Evolutionary conservation across 64 coral and sea anemone genomes (phyloP).

Genomic region (Montipora sp.): DNA sequence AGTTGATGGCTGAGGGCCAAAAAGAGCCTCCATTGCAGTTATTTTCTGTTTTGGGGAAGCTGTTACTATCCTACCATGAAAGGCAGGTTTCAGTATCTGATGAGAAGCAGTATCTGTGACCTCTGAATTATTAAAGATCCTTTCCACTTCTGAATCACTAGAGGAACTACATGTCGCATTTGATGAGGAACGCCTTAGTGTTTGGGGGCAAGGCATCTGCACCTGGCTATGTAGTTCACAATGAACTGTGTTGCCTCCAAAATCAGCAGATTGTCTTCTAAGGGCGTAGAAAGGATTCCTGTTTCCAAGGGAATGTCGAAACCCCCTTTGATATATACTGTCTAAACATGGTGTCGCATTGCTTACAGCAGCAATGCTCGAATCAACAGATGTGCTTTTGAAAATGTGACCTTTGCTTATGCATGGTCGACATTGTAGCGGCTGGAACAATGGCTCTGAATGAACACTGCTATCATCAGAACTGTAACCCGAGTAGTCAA

Average conservation of each 20-base stretch:
- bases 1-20: conserved; percentile 22
- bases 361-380: not conserved
- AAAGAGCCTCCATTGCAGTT: conserved; percentile 26
- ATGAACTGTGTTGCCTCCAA: not conserved
- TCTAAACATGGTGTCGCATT: not conserved
- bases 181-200: not conserved
- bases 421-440: not conserved
- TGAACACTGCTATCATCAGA: conserved; percentile 51
- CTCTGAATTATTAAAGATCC: conserved; percentile 4
- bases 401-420: not conserved
- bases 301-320: not conserved
- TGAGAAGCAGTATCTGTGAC: no score
- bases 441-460: conserved; percentile 40
- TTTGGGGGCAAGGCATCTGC: not conserved
- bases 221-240: not conserved
- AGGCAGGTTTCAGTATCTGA: not conserved
- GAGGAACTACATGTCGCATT: conserved; percentile 26
- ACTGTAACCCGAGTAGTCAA: conserved; percentile 16
- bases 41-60: not conserved
- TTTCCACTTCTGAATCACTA: conserved; percentile 48
- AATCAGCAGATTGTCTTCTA: conserved; percentile 45
- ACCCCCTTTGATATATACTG: not conserved
- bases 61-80: not conserved
- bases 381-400: conserved; percentile 24
- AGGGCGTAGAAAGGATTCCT: conserved; percentile 14